Percentiles rank a stretch among this genome's conserved stretches.
Conservation (phyloP, 1,140 invertebrate species). For the Heliconius himera region DNA sequence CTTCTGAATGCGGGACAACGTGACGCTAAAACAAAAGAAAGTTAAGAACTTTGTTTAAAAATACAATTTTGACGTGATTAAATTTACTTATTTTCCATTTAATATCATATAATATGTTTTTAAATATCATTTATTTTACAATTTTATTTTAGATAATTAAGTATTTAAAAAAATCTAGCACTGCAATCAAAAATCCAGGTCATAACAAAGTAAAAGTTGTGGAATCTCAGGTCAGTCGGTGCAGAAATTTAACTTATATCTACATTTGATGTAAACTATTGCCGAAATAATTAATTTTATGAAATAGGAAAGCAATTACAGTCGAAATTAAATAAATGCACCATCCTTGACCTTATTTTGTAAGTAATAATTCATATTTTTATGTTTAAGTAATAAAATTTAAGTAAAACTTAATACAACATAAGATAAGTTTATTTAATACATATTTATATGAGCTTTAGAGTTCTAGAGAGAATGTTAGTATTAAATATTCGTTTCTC, state of each 20-base stretch:
- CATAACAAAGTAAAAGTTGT: constrained; percentile 11
- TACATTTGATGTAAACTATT: constrained; percentile 12
- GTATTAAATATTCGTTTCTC: neutral
- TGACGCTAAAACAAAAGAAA: too few relatives aligned
- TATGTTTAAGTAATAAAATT: neutral
- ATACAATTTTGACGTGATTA: neutral
- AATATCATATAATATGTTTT: too few relatives aligned
- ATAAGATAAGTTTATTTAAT: neutral
- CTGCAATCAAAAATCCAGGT: neutral
- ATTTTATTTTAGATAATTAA: too few relatives aligned
- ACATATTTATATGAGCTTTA: too few relatives aligned
- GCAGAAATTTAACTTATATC: neutral
- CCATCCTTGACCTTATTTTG: neutral
- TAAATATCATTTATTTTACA: too few relatives aligned
- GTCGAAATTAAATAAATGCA: neutral
- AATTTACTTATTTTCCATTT: neutral
- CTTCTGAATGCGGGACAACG: too few relatives aligned
- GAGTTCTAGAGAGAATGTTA: too few relatives aligned
- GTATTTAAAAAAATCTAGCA: neutral
- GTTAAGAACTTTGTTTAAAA: neutral
- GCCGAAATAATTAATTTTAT: constrained; percentile 1
- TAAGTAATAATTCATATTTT: neutral
- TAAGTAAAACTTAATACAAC: neutral
- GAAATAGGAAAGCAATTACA: neutral
- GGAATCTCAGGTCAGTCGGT: neutral